Base-by-base conservation (phyloP, 2,888 invertebrate genomes). In the Cordylochernes scorpioides region DNA sequence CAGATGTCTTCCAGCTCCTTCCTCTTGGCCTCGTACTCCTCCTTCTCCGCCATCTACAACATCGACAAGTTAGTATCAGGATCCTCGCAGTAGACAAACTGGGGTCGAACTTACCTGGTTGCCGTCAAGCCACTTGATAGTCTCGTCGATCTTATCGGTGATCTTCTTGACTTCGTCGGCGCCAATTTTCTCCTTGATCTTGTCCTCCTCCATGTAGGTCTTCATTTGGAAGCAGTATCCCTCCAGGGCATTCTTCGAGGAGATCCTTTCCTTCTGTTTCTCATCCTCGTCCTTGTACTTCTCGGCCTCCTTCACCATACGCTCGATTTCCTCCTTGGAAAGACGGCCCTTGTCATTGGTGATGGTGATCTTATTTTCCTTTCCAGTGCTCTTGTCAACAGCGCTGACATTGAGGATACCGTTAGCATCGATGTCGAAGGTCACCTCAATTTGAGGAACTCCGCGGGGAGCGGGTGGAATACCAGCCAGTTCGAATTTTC, bases 241-340 rank as follows among this genome's bases (percentile, higher is more conserved):
- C 56, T 88, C 75, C 29, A 86, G 60, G 2, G 65, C 64, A 50
- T 78, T 75, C 64, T 82, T 82, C 34, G 80, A 70, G 33, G 71
- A 60, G 12, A 64, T 55, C 8, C 62, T 53, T 8, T 58, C 60
- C 27, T 36, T 52, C 41, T 58, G 59, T 18, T 45, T 44, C 22
- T 60, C 59, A 43, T 60, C 60, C 31, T 60, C 60, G 26, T 46
- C 47, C 45, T 55, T 57, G 49, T 53, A 61, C 39, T 53, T 54
- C 43, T 60, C 59, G 16, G 59, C 59, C 31, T 60, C 60, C 24
- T 51, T 49, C 16, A 60, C 58, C 59, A 60, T 60, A 18, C 53
- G 45, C 38, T 60, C 59, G 42, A 60, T 59, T 25, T 60, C 59
- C 25, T 59, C 60, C 45, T 59, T 56, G 36, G 48, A 48, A 26